A percentile compares a stretch with the other conserved stretches of the same genome.
These are phyloP conservation scores for Rhagoletis zephyria DNA, from an alignment of 1,140 invertebrate genomes.

Conservation along the genomic window DNA sequence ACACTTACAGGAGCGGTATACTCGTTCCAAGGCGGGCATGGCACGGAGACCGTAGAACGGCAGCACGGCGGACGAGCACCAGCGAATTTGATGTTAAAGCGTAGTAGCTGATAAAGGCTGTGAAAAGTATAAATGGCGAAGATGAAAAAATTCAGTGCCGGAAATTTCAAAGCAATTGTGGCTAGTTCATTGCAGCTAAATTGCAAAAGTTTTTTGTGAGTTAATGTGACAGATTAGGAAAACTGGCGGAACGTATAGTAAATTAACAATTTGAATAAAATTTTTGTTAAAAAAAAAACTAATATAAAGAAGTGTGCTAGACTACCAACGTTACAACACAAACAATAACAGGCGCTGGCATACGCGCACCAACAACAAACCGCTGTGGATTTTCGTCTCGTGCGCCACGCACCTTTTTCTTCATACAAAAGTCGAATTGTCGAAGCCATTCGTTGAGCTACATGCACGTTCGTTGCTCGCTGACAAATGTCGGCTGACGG, in stretches of 20 bases:
- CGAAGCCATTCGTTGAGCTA: not conserved
- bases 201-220: not conserved
- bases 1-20: slow-evolving; percentile 19
- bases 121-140: slow-evolving; percentile 23
- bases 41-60: slow-evolving; percentile 14
- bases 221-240: not conserved
- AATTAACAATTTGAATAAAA: not conserved
- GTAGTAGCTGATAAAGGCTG: slow-evolving; percentile 19
- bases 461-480: slow-evolving; percentile 4
- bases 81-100: slow-evolving; percentile 46
- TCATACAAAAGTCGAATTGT: slow-evolving; percentile 46
- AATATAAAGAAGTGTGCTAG: slow-evolving; percentile 21
- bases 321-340: slow-evolving; percentile 35
- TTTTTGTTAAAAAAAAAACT: not conserved
- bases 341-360: slow-evolving; percentile 1
- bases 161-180: slow-evolving; percentile 29
- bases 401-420: slow-evolving; percentile 39
- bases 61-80: slow-evolving; percentile 19
- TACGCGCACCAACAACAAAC: slow-evolving; percentile 2
- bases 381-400: slow-evolving; percentile 38
- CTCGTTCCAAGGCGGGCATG: not conserved
- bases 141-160: slow-evolving; percentile 45
- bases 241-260: not conserved
- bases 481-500: not conserved
- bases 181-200: not conserved